These are phyloP conservation scores for Tangachromis dhanisi DNA, from an alignment of 2,113 vertebrate species.

Conservation along the genomic window DNA sequence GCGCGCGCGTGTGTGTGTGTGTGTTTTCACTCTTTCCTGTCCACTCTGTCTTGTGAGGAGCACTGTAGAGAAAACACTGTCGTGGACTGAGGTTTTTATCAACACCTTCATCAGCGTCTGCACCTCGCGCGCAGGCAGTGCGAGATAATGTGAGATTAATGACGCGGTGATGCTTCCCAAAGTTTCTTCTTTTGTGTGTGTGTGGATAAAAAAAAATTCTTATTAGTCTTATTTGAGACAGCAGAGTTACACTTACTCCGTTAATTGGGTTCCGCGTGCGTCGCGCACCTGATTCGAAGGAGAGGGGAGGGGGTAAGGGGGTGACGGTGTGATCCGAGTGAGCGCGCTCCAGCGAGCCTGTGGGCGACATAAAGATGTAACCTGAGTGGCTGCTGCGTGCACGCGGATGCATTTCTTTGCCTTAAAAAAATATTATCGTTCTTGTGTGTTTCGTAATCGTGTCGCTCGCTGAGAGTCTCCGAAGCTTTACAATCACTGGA, in stretches of 20 bases:
- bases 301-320: neutral
- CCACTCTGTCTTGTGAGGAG: neutral
- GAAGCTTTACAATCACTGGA: neutral
- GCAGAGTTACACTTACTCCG: neutral
- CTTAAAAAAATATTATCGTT: neutral
- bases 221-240: neutral
- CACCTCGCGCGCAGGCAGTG: neutral
- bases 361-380: neutral
- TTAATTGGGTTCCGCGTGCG: neutral
- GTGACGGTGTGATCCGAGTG: neutral
- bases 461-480: neutral
- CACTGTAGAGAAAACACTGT: neutral
- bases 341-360: neutral
- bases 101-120: neutral
- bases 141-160: neutral
- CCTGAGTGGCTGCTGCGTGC: neutral
- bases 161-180: neutral
- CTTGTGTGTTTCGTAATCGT: neutral
- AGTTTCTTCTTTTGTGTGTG: neutral
- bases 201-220: neutral
- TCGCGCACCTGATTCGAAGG: neutral
- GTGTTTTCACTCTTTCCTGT: neutral
- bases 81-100: neutral
- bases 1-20: rapidly evolving
- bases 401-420: neutral